Base-by-base conservation (phyloP, 2,113 vertebrate species). In the Sturnira hondurensis region DNA sequence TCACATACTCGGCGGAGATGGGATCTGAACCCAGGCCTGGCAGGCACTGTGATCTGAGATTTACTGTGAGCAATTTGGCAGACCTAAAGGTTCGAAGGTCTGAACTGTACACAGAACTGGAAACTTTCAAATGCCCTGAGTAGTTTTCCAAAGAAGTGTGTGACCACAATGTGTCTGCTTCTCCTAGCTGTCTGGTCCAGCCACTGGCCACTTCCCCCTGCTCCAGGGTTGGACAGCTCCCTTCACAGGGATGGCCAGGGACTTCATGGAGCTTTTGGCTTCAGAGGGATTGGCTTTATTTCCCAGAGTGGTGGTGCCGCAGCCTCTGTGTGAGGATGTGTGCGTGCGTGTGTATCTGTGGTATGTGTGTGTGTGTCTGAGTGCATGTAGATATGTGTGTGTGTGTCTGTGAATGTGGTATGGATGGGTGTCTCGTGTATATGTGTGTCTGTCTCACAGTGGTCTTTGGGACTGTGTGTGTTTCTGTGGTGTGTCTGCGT, bases 221-320 rank as follows among this genome's bases (percentile, higher is more conserved):
- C 28, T 15, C 12, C 38, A 7, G 36, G 17, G 33, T 5, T n/a
- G 93, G 81, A 71, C 89, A 70, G 73, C 61, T 52, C 56, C 70
- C 17, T 68, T 2, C 0, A 50, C 43, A 2, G 41, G 0, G 1
- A 7, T 1, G 43, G 17, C 43, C 52, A 41, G 77, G 33, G 70
- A 47, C 7, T 63, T 63, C 28, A 11, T 20, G n/a, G 6, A 82
- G 31, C 45, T 61, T 17, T 61, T 17, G 38, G 45, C 50, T 93
- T 86, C 17, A 7, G 50, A 36, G 71, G 43, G 61, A 63, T 4
- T 12, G 65, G 68, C 36, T 26, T 86, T 58, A 89, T 65, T 89
- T 80, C 2, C 47, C 31, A 56, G 77, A 65, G 31, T 14, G 22
- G 28, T 0, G 12, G 4, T 38, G 63, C 45, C 22, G 58, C 7